phyloP scores from a whole-genome alignment of 64 coral and sea anemone genomes.

The Dendronephthya gigantea region DNA sequence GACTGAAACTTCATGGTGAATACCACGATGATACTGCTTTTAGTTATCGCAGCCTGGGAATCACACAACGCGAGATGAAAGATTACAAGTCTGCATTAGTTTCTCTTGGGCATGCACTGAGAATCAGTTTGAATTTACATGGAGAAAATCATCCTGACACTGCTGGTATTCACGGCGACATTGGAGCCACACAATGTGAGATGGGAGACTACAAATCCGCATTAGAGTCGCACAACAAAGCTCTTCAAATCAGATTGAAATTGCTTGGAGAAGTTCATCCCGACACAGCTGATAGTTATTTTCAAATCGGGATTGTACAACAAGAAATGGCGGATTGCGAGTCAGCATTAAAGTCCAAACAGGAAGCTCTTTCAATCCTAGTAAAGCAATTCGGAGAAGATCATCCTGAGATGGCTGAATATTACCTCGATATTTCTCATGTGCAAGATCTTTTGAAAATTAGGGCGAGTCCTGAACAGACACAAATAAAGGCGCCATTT shows the following conservation, averaged over 20 bases:
- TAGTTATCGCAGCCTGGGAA: not conserved
- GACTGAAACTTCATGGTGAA: not conserved
- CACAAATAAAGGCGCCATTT: no score
- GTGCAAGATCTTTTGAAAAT: no score
- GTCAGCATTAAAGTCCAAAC: not conserved
- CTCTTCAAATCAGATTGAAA: no score
- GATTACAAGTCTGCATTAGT: not conserved
- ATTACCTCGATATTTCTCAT: no score
- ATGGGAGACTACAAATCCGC: no score
- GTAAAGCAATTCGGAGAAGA: not conserved
- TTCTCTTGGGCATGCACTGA: not conserved
- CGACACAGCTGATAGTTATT: not conserved
- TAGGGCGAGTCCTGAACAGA: no score
- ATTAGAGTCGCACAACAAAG: no score
- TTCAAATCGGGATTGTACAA: not conserved
- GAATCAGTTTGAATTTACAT: no score
- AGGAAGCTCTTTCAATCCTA: not conserved
- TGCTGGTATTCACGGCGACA: no score
- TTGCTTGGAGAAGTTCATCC: not conserved
- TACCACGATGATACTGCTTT: no score
- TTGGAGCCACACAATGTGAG: no score
- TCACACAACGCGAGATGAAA: not conserved
- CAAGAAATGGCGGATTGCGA: not conserved
- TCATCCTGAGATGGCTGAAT: not conserved
- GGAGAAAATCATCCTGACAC: no score